These are phyloP conservation scores for Poicephalus gulielmi DNA, from an alignment of 2,113 vertebrate species.

Conservation along the genomic window DNA sequence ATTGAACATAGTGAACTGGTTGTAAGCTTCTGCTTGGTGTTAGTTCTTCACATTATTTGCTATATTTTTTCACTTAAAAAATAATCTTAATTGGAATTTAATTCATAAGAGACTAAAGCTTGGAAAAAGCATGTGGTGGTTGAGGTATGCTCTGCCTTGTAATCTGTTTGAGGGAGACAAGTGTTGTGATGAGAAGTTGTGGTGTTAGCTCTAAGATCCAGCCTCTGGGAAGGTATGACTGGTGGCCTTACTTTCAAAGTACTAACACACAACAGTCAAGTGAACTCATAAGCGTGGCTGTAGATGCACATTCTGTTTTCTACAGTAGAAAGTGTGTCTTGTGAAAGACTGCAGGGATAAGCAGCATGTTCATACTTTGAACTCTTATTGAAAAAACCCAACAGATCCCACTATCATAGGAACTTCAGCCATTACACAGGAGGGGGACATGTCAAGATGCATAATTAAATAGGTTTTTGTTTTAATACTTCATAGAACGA, in stretches of 20 bases:
- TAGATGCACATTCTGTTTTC: neutral
- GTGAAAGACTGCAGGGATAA: neutral
- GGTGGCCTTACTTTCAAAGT: neutral
- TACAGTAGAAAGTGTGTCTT: neutral
- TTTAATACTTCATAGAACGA: neutral
- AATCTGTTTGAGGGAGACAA: neutral
- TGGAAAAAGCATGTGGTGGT: neutral
- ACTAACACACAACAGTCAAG: neutral
- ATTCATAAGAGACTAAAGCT: neutral
- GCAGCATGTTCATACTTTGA: neutral
- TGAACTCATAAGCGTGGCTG: fast-evolving
- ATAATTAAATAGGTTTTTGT: neutral
- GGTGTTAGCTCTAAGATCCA: neutral
- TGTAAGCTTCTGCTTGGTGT: neutral
- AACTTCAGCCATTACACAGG: neutral
- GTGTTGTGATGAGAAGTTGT: neutral
- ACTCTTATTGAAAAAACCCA: neutral
- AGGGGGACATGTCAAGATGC: neutral
- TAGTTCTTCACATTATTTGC: neutral
- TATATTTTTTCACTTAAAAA: neutral
- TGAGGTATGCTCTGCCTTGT: neutral
- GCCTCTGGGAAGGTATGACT: neutral
- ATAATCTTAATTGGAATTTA: neutral
- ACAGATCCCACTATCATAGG: neutral
- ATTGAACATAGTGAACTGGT: neutral